These are phyloP conservation scores for Acanthosepion esculentum DNA, from an alignment of 2,888 invertebrate species.

Conservation along the genomic window DNA sequence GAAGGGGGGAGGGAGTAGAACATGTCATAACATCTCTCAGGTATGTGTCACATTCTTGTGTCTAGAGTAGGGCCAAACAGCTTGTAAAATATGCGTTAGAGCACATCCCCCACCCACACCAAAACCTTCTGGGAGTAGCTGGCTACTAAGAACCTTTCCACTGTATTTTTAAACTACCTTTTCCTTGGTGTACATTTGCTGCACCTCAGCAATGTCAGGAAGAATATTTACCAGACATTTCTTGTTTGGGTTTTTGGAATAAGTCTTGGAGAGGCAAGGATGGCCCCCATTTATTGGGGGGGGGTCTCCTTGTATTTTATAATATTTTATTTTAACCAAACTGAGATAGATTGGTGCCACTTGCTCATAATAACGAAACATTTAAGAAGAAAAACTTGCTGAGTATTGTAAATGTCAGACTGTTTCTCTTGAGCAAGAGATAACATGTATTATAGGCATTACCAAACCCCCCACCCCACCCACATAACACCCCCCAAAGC, in stretches of 20 bases:
- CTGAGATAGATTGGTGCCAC: too few species aligned
- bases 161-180: not conserved
- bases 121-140: not conserved
- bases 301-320: too few species aligned
- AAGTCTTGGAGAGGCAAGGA: too few species aligned
- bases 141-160: not conserved
- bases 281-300: not conserved
- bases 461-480: too few species aligned
- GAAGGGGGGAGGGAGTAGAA: not conserved
- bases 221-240: not conserved
- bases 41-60: conserved; percentile 14
- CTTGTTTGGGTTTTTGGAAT: not conserved
- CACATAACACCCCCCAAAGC: too few species aligned
- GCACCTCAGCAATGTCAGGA: not conserved
- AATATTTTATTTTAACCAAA: too few species aligned
- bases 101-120: not conserved
- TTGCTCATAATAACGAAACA: too few species aligned
- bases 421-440: too few species aligned
- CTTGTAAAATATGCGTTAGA: not conserved
- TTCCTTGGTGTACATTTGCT: not conserved
- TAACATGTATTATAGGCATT: too few species aligned
- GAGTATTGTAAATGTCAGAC: too few species aligned
- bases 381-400: too few species aligned
- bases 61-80: not conserved
- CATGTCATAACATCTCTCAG: conserved; percentile 12